Base-by-base conservation (phyloP, 37 sponge, comb jelly and placozoan species). In the Haliclona indistincta region DNA sequence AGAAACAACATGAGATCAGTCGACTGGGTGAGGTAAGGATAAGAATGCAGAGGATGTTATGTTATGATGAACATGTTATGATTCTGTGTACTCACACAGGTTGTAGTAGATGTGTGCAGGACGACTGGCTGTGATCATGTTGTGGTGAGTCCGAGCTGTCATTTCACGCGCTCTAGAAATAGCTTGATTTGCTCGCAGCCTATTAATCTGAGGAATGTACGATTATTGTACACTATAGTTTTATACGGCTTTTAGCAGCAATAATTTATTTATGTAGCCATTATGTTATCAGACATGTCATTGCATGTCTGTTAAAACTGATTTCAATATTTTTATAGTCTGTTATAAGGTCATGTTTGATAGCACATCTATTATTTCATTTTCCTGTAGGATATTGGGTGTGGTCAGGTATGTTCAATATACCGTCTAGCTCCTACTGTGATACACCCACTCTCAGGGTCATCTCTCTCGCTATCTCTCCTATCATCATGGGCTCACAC, bases 1-100 rank as follows among this genome's bases (percentile, higher is more conserved):
- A 91, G 80, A 91, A 91, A 43, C 83, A 82, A 25, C 87, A 91
- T 56, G 92, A 91, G 52, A 82, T 91, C 3, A 89, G 68, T 23
- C 33, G 33, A 0, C 76, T 89, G 30, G 84, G 63, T 20, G 72
- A 83, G 72, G 89, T 89, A 22, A 65, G 25, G 20, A 13, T 2
- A 7, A 7, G n/a, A 7, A 23, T 39, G 41, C 22, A 15, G 13
- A 34, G 6, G 15, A 19, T 34, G 28, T 65, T 32, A n/a, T 65
- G 19, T 68, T 22, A 39, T 22, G 34, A 39, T 11, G 22, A 33
- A 4, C 3, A 4, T 8, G 28, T 65, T 32, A n/a, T 65, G 19
- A 39, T 22, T 68, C 15, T n/a, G n/a, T n/a, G n/a, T n/a, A n/a
- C n/a, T n/a, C n/a, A n/a, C n/a, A n/a, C n/a, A n/a, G n/a, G n/a